phyloP scores from a whole-genome alignment of 2,113 vertebrate species.

The Syngnathus floridae region DNA sequence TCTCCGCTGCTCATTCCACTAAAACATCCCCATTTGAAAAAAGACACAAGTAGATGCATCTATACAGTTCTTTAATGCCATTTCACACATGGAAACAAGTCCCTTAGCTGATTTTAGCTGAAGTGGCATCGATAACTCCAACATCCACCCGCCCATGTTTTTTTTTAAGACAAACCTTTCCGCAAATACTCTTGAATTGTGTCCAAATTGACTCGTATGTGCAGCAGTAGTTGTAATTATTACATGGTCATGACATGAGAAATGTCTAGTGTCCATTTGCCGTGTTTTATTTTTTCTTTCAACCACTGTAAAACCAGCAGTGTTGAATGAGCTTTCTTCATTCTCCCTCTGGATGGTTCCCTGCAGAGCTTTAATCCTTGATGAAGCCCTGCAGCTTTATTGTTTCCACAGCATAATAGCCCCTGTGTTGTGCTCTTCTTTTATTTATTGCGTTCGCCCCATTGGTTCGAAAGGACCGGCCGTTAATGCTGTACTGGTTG shows the following conservation, averaged over 20 bases:
- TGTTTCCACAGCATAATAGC: slow-evolving; percentile 26
- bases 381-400: slow-evolving; percentile 32
- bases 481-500: neutral
- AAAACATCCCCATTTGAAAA: no score
- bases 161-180: neutral
- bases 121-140: no score
- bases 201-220: neutral
- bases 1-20: no score
- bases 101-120: neutral
- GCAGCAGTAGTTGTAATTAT: neutral
- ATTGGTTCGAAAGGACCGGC: neutral
- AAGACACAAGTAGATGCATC: no score
- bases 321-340: neutral
- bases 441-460: neutral
- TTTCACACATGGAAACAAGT: neutral
- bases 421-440: slow-evolving; percentile 28
- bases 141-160: neutral
- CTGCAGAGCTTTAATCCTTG: slow-evolving; percentile 30
- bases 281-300: neutral
- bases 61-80: no score
- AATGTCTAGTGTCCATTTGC: neutral
- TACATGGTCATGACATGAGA: neutral
- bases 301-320: neutral
- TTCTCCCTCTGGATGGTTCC: slow-evolving; percentile 22
- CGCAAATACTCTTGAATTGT: neutral